Percentiles rank a stretch among this genome's conserved stretches.
Conservation (phyloP, 2,888 invertebrate species). For the Caenorhabditis zanzibari region DNA sequence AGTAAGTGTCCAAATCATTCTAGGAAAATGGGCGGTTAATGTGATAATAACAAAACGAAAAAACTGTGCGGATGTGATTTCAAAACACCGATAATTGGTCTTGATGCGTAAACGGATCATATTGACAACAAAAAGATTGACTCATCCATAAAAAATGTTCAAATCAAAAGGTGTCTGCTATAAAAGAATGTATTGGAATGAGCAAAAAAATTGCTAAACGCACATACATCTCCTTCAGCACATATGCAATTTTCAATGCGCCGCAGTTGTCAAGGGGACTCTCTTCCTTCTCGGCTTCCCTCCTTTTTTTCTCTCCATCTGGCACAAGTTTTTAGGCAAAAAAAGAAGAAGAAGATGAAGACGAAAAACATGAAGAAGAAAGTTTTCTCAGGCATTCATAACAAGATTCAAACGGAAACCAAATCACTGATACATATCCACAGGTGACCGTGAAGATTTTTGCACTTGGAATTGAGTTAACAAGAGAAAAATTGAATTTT, state of each 20-base stretch:
- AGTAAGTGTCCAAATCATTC: not conserved
- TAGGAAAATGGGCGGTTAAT: not conserved
- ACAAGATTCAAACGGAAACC: slow-evolving; percentile 30
- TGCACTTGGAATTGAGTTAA: not conserved
- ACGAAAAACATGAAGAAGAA: slow-evolving; percentile 11
- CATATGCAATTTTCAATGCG: slow-evolving; percentile 46
- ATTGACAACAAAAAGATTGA: not conserved
- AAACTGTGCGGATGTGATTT: not conserved
- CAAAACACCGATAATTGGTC: slow-evolving; percentile 37
- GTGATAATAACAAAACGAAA: not conserved
- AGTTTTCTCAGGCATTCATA: slow-evolving; percentile 59
- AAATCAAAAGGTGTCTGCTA: not conserved
- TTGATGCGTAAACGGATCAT: not conserved
- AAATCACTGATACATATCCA: slow-evolving; percentile 13
- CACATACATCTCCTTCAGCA: slow-evolving; percentile 1
- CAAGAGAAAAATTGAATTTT: not conserved
- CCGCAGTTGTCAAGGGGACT: slow-evolving; percentile 57
- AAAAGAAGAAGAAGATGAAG: not conserved
- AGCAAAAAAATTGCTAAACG: slow-evolving; percentile 9
- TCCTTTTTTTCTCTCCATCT: slow-evolving; percentile 30
- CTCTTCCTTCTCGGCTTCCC: slow-evolving; percentile 32
- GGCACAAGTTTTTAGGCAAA: slow-evolving; percentile 25
- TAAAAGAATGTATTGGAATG: slow-evolving; percentile 5
- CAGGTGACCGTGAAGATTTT: not conserved
- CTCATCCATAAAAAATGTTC: too few species aligned